phyloP scores from a whole-genome alignment of 1,140 invertebrate genomes.

The Euglossa dilemma region DNA sequence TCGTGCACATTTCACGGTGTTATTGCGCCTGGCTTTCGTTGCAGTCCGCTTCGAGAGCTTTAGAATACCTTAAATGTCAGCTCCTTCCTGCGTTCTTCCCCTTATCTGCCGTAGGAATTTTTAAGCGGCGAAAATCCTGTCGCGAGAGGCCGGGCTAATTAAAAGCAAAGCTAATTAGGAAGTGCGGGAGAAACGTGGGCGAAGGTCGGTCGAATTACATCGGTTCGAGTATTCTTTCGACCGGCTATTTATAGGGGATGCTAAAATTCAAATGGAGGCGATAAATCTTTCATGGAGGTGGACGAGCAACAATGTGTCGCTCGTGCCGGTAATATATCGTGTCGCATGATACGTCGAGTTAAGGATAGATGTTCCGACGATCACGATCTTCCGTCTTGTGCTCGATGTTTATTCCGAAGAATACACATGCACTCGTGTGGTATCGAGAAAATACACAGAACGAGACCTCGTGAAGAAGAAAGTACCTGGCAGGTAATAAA shows the following conservation, averaged over 20 bases:
- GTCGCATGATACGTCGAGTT: slow-evolving; percentile 11
- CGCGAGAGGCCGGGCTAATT: not conserved
- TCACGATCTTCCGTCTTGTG: not conserved
- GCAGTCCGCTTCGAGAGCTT: not conserved
- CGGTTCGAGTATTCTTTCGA: not conserved
- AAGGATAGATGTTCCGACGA: not conserved
- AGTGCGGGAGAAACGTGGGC: not conserved
- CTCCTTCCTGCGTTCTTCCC: not conserved
- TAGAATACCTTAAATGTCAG: not conserved
- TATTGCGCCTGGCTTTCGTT: not conserved
- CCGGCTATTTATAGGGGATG: not conserved
- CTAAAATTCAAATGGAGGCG: not conserved
- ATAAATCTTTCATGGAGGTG: slow-evolving; percentile 3
- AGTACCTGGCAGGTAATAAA: no score
- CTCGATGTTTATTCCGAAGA: not conserved
- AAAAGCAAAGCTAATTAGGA: not conserved
- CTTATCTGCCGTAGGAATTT: not conserved
- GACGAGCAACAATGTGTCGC: slow-evolving; percentile 11
- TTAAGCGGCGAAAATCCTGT: not conserved
- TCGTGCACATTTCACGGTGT: not conserved
- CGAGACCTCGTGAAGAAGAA: no score
- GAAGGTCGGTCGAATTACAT: not conserved
- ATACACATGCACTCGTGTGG: no score
- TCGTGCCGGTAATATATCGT: not conserved
- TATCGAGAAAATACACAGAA: no score